Evolutionary conservation across 37 sponge, comb jelly and placozoan genomes (phyloP), one percentile per base, ranked within the genome.

Genomic region (Aplysina aerophoba): DNA sequence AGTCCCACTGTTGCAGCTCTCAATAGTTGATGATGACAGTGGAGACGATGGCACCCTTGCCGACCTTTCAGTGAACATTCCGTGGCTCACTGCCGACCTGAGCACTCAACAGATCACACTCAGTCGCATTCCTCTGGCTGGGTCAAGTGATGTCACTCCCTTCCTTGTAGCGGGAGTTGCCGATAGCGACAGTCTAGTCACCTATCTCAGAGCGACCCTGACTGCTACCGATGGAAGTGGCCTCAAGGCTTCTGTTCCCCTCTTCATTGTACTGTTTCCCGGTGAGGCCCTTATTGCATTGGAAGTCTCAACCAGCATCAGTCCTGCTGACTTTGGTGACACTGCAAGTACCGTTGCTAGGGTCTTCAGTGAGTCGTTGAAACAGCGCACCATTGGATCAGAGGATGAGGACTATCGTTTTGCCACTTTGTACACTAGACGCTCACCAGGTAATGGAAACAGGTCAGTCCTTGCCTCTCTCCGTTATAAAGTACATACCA

Each of bases 331-430:
- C 33, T 69, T 69, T 35, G 17, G 6, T 24, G 34, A 31, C 71
- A 69, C 71, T 34, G 71, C 71, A 31, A 35, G 34, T 69, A 69
- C 71, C 71, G 30, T 69, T 31, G 33, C 71, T 31, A 69, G 35
- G 4, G 71, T 69, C 4, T 69, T 69, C 71, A 69, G 35, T 34
- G 34, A n/a, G 19, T 69, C 71, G 1, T 8, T 69, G 71, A 69
- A 69, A 2, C 71, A 69, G 71, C 71, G 34, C 34, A 69, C 71
- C 13, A 69, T 69, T 8, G 8, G 50, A 8, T 44, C 50, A 44
- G 50, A 44, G 3, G 50, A 3, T 44, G 50, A 44, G 50, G 50
- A 44, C 8, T 44, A 44, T 8, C 50, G 50, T 11, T 44, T 44
- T 44, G 50, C 50, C 8, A 8, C 8, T 44, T 44, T 44, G 50